Evolutionary conservation across 2,888 invertebrate species (phyloP), one percentile per base, ranked within the genome.

Genomic region (Hipparchia sbordonii): DNA sequence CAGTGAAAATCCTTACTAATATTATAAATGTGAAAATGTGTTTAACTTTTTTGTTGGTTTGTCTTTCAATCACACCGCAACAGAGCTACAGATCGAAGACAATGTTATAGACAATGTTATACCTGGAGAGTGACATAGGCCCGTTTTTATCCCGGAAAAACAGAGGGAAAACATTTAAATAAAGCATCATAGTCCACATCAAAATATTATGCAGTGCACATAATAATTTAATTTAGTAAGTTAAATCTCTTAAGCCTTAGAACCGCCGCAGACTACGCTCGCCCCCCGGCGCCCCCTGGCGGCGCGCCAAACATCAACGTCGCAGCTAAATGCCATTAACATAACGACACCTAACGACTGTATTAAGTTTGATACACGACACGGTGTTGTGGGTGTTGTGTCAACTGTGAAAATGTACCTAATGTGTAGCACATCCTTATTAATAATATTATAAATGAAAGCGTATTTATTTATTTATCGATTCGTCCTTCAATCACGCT

Each of bases 271-370:
- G 45, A 72, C 67, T 68, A 46, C 45, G 63, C 52, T 6, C 54
- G 73, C 70, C 13, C 39, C 54, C 67, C 71, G 71, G 73, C 54
- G 73, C 70, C 13, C 39, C 54, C 67, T 73, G 73, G 73, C 73
- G 63, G 12, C 8, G 67, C 71, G 73, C 73, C 73, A 73, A 70
- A 51, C 67, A 62, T 67, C 60, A 67, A 46, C 70, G 13, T 46
- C 56, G 67, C 61, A 51, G 51, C 51, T 33, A 48, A 12, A 33
- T 39, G 65, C 65, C 52, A 65, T 65, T 52, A 65, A 65, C 65
- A 52, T 65, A 65, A 65, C 52, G 65, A 65, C 10, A 65, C 65
- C 12, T 65, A 65, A 65, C 52, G 65, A 52, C 65, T 52, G 51
- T 12, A 65, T 51, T 62, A 48, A 62, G 13, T 46, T 46, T 62